Evolutionary conservation across 2,797 vertebrate genomes (phyloP), one percentile per base, ranked within the genome.

Genomic region (Parambassis ranga): DNA sequence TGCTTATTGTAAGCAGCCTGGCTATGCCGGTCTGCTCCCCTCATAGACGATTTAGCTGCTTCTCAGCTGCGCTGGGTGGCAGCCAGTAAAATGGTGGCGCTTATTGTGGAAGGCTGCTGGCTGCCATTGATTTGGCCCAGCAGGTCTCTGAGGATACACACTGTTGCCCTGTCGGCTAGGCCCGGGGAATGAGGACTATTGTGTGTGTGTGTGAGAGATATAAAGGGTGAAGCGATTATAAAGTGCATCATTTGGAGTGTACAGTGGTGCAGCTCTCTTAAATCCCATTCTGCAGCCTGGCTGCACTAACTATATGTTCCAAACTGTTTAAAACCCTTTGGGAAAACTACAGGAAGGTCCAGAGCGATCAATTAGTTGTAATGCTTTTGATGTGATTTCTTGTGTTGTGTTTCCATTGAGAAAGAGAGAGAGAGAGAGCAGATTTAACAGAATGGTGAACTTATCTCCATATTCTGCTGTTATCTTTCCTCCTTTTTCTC

Each of bases 41-140:
- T 79, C 77, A 26, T 46, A 80, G 79, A 86, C 76, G 57, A 68
- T 84, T 88, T 83, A 83, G 75, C 72, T 49, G 72, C 75, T 62
- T 62, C 73, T 81, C 51, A 70, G 58, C 64, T 75, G 79, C 20
- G 37, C 75, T 87, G 86, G 85, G 73, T 46, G 62, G 68, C 74
- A 75, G 84, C 86, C 87, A 89, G 87, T 78, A 61, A 89, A 87
- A 87, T 83, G 85, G 87, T 86, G 82, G 85, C 64, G 64, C 72
- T 87, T 71, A 79, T 77, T 84, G 82, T 82, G 69, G 66, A 86
- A 75, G 75, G 81, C 83, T 84, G 84, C 79, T 87, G 87, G 85
- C 84, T 85, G 81, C 83, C 83, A 89, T 87, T 90, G 89, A 91
- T 91, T 90, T 86, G 82, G 81, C 81, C 82, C 87, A 78, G 79